Base-by-base conservation (phyloP, 2,113 vertebrate genomes). In the Brachyistius frenatus region DNA sequence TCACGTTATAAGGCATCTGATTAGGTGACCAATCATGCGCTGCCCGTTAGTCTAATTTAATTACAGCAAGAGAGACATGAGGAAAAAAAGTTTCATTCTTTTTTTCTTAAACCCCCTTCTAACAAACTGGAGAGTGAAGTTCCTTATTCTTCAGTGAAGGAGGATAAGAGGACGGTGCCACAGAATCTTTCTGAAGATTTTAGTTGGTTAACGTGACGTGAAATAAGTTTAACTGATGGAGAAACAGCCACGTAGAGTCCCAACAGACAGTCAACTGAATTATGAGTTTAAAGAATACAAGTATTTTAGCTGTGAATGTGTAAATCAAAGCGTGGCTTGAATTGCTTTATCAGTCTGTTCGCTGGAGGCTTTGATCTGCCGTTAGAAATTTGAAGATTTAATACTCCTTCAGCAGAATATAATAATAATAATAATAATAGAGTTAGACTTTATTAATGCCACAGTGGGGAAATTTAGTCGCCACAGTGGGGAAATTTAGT, bases 1-100 rank as follows among this genome's bases (percentile, higher is more conserved):
- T 95, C 92, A 93, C 90, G 83, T 87, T 93, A 86, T 90, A 71
- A 90, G 82, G 84, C 93, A 95, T 94, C 93, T 94, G 87, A 94
- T 93, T 88, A 83, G 82, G 65, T 74, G 83, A 65, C 81, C 58
- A 67, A 87, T 83, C 94, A 95, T 94, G 93, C 54, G 94, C 92
- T 88, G 88, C 91, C 81, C 41, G 60, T 95, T 95, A 94, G 92
- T 76, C 54, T 93, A 91, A 94, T 91, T 86, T 32, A 86, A 92
- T 95, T 93, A 94, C 44, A 81, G 79, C 67, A 23, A 74, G 66
- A 87, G 84, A 89, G 79, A 88, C 79, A 79, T 90, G 71, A 76
- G 86, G 72, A 52, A n/a, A 64, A 81, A 70, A 49, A 57, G 30
- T 66, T 74, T 73, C 58, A 47, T 61, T 73, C 65, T 87, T 84